Evolutionary conservation across 2,113 vertebrate genomes (phyloP).

Genomic region (Amblyornis subalaris): DNA sequence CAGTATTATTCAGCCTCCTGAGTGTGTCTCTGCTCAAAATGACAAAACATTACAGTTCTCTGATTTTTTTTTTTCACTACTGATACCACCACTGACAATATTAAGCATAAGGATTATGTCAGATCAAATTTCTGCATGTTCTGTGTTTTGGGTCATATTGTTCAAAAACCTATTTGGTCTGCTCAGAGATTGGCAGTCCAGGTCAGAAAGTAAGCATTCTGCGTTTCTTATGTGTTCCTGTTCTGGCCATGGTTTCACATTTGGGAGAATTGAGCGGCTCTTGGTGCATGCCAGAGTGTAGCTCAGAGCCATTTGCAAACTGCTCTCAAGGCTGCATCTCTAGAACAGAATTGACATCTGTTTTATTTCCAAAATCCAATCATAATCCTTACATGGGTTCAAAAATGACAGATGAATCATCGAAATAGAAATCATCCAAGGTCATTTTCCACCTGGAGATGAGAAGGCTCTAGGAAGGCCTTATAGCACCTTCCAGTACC

Average conservation of each 20-base stretch:
- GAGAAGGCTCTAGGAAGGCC: not conserved
- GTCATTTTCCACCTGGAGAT: not conserved
- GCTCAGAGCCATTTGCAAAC: not conserved
- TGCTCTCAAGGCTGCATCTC: not conserved
- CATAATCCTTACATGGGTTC: not conserved
- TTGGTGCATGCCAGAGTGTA: not conserved
- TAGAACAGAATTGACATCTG: not conserved
- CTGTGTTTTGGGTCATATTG: not conserved
- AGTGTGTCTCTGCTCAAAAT: not conserved
- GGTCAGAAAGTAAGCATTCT: not conserved
- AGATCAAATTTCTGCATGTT: not conserved
- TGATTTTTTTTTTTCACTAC: not conserved
- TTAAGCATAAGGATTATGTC: not conserved
- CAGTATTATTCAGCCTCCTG: not conserved
- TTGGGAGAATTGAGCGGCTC: not conserved
- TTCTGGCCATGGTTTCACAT: not conserved
- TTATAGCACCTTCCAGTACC: not conserved
- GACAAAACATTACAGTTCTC: not conserved
- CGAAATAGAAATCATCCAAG: not conserved
- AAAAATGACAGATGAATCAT: not conserved
- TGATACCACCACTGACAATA: not conserved
- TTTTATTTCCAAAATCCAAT: not conserved
- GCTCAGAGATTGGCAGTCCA: not conserved
- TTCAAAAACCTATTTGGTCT: not conserved
- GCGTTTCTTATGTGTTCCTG: not conserved